Percentiles rank a stretch among this genome's conserved stretches.
phyloP scores from a whole-genome alignment of 2,113 vertebrate species.

The Synchiropus splendidus region DNA sequence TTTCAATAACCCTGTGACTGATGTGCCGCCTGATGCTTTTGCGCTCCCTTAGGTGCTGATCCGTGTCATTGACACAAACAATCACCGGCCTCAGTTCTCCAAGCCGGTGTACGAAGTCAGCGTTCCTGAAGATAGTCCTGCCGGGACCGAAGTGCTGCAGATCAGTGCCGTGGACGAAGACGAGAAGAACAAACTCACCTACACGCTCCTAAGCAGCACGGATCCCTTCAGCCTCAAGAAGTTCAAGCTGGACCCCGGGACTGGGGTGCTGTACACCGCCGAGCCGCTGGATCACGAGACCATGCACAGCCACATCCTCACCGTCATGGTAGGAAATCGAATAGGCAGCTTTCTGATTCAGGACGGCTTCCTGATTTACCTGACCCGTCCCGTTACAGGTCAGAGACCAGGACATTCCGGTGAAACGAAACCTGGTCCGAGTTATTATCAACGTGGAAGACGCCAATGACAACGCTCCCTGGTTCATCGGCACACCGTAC shows the following conservation, averaged over 20 bases:
- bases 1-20: no score
- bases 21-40: no score
- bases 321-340: constrained; percentile 77
- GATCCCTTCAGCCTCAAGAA: constrained; percentile 88
- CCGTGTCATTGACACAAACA: constrained; percentile 94
- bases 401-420: constrained; percentile 93
- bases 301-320: constrained; percentile 81
- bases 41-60: constrained; percentile 77
- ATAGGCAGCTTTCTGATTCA: neutral
- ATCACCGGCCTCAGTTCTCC: constrained; percentile 90
- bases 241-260: constrained; percentile 86
- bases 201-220: constrained; percentile 84
- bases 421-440: constrained; percentile 88
- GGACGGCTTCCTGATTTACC: neutral
- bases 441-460: constrained; percentile 82
- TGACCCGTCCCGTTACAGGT: constrained; percentile 61
- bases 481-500: constrained; percentile 85
- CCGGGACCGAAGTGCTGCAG: constrained; percentile 81
- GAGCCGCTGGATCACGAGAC: constrained; percentile 89
- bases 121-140: constrained; percentile 78
- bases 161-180: constrained; percentile 84
- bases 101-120: constrained; percentile 76
- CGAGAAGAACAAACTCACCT: constrained; percentile 95
- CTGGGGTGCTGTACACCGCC: constrained; percentile 76
- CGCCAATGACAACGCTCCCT: constrained; percentile 87